phyloP scores from a whole-genome alignment of 1,140 invertebrate species.

The Doryteuthis pealeii region DNA sequence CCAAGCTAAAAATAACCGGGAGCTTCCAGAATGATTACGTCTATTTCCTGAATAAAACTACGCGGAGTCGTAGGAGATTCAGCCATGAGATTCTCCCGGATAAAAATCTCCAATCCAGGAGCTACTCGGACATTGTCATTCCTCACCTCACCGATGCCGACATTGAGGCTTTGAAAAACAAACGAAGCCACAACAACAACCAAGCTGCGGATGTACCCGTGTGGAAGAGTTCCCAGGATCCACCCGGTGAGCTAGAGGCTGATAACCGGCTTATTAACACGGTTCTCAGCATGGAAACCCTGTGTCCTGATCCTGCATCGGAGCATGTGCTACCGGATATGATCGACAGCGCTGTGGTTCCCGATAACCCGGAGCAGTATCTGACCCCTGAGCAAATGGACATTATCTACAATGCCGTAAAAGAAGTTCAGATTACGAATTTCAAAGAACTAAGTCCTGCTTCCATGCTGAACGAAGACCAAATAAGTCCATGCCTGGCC shows the following conservation, averaged over 20 bases:
- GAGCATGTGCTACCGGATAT: background rate
- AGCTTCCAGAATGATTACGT: slow-evolving; percentile 54
- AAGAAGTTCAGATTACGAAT: slow-evolving; percentile 31
- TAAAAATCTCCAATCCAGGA: slow-evolving; percentile 26
- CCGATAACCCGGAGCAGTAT: slow-evolving; percentile 32
- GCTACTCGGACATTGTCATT: slow-evolving; percentile 51
- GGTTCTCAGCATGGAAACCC: slow-evolving; percentile 51
- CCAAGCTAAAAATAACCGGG: slow-evolving; percentile 54
- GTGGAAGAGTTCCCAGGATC: background rate
- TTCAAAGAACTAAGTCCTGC: background rate
- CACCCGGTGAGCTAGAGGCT: slow-evolving; percentile 29
- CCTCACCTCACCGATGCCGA: slow-evolving; percentile 54
- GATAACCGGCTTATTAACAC: slow-evolving; percentile 52
- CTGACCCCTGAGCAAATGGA: slow-evolving; percentile 51
- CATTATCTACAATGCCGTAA: slow-evolving; percentile 38
- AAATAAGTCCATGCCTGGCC: background rate
- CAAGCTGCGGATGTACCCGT: background rate
- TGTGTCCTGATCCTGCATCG: background rate
- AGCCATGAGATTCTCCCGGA: slow-evolving; percentile 22
- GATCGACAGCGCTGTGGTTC: too few relatives aligned
- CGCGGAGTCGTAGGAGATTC: slow-evolving; percentile 39
- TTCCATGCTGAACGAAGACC: background rate
- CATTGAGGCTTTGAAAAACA: slow-evolving; percentile 42
- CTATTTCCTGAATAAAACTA: slow-evolving; percentile 51
- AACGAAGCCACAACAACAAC: slow-evolving; percentile 8